Evolutionary conservation across 92 coral and sea anemone genomes (phyloP).

Genomic region (Muricea muricata): DNA sequence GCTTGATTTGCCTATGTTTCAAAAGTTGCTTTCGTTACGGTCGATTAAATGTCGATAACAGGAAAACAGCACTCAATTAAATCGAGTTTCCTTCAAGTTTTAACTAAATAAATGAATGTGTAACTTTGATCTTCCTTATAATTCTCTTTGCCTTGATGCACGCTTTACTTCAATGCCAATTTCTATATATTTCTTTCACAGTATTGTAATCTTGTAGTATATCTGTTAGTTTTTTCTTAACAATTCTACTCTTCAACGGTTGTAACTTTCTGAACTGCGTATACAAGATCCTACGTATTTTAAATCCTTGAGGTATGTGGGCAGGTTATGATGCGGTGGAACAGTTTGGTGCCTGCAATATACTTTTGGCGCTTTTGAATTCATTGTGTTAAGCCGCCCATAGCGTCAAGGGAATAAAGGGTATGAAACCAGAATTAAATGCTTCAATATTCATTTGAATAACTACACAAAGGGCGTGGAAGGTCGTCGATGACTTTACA

Average conservation of each 20-base stretch:
- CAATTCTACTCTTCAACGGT: too few relatives aligned
- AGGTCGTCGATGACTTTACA: not conserved
- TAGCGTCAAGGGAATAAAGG: not conserved
- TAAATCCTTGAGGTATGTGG: not conserved
- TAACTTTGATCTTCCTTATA: too few relatives aligned
- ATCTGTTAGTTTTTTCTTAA: too few relatives aligned
- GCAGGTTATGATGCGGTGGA: not conserved
- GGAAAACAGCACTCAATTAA: not conserved
- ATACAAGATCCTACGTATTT: not conserved
- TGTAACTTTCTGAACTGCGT: not conserved
- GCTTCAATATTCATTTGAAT: not conserved
- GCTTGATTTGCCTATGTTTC: not conserved
- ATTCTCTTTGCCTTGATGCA: not conserved
- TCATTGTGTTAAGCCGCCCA: not conserved
- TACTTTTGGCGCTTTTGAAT: not conserved
- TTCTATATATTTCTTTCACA: not conserved
- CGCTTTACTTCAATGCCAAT: not conserved
- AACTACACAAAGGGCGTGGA: not conserved
- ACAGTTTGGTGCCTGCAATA: not conserved
- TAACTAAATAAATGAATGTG: too few relatives aligned
- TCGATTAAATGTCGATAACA: not conserved
- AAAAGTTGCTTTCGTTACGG: not conserved
- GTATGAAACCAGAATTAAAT: not conserved
- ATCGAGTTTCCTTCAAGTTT: not conserved
- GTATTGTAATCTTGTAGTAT: too few relatives aligned